These are phyloP conservation scores for Lonchura striata DNA, from an alignment of 2,113 vertebrate species.

Conservation along the genomic window DNA sequence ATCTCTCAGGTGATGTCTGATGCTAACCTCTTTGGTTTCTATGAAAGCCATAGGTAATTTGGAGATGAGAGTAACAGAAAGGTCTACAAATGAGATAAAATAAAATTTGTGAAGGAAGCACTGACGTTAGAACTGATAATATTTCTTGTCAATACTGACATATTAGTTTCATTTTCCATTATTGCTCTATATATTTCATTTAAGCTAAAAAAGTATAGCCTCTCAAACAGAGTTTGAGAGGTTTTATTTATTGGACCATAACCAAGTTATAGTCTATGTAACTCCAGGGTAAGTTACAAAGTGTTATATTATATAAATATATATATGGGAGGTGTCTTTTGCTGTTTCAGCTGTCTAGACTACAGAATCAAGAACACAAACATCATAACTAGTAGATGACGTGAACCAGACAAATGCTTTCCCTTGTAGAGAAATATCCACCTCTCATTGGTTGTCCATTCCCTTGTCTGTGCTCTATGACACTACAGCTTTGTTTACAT, in stretches of 20 bases:
- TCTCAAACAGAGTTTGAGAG: background rate
- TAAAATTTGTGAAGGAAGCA: background rate
- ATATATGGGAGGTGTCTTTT: background rate
- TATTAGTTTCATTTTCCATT: conserved; percentile 20
- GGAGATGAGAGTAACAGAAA: background rate
- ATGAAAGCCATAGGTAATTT: background rate
- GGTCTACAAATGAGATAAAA: conserved; percentile 3
- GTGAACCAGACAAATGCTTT: background rate
- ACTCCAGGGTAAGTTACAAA: background rate
- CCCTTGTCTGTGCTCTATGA: background rate
- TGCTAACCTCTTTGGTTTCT: background rate
- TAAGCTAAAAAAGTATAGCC: background rate
- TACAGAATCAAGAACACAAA: background rate
- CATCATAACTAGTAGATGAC: background rate
- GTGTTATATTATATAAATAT: background rate
- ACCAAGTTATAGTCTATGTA: background rate
- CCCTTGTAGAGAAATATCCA: background rate
- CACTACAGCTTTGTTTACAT: background rate
- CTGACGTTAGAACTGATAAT: background rate
- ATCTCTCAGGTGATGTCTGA: background rate
- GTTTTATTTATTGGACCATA: background rate
- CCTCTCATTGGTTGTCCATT: background rate
- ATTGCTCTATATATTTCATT: background rate
- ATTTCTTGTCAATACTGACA: conserved; percentile 30
- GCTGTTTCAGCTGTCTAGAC: background rate